Evolutionary conservation across 2,888 invertebrate species (phyloP).

Genomic region (Neoaliturus tenellus): DNA sequence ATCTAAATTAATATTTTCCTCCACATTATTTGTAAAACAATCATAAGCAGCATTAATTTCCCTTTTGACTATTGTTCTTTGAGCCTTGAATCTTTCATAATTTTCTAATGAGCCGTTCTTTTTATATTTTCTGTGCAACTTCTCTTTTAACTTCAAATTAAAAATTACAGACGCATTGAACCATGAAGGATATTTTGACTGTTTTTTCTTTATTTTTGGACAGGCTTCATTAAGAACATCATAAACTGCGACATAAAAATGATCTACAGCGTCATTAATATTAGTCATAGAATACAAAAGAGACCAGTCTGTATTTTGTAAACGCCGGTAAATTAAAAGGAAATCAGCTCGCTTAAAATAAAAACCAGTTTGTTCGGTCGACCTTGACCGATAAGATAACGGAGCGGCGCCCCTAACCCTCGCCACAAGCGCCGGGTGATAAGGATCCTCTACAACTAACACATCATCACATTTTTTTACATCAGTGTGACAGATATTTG

Average conservation of each 20-base stretch:
- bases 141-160: constrained; percentile 16
- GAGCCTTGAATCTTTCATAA: no score
- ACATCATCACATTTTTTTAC: not conserved
- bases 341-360: constrained; percentile 5
- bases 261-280: not conserved
- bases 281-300: not conserved
- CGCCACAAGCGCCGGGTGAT: constrained; percentile 11
- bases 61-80: no score
- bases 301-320: not conserved
- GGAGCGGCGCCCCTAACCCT: not conserved
- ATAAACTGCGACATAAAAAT: not conserved
- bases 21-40: no score
- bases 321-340: not conserved
- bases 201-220: not conserved
- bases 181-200: constrained; percentile 8
- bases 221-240: not conserved
- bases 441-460: not conserved
- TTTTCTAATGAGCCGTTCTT: not conserved
- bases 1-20: no score
- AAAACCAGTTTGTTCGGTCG: not conserved
- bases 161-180: not conserved
- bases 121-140: not conserved
- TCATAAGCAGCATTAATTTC: no score
- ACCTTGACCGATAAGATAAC: constrained; percentile 23
- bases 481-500: not conserved